Evolutionary conservation across 1,140 invertebrate genomes (phyloP).

Genomic region (Venustaconcha ellipsiformis): DNA sequence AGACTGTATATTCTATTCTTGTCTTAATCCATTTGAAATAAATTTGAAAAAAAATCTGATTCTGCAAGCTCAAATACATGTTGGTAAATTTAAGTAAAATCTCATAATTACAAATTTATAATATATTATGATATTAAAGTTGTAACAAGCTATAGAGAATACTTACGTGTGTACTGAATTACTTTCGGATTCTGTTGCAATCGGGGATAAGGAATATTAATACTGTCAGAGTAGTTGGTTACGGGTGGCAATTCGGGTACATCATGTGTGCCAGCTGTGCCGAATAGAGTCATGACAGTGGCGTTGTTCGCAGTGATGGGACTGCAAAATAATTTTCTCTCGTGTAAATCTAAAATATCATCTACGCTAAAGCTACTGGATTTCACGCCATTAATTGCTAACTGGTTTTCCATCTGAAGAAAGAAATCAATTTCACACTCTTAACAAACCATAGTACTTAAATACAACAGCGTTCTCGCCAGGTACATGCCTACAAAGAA

Average conservation of each 20-base stretch:
- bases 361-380: constrained; percentile 62
- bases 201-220: constrained; percentile 60
- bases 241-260: constrained; percentile 29
- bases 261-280: constrained; percentile 39
- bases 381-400: constrained; percentile 47
- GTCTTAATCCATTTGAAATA: neutral
- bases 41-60: neutral
- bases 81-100: neutral
- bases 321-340: constrained; percentile 43
- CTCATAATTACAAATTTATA: constrained; percentile 1
- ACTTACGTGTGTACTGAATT: constrained; percentile 54
- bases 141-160: too few relatives aligned
- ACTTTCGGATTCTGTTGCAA: constrained; percentile 57
- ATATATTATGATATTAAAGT: neutral
- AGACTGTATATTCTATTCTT: too few relatives aligned
- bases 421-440: neutral
- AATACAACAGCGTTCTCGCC: too few relatives aligned
- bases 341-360: constrained; percentile 60
- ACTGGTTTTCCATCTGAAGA: constrained; percentile 51
- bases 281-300: constrained; percentile 30
- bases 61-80: neutral
- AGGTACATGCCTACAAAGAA: too few relatives aligned
- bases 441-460: too few relatives aligned
- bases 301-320: constrained; percentile 31
- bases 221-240: constrained; percentile 43